Evolutionary conservation across 2,113 vertebrate species (phyloP).

Genomic region (Pelecanus crispus): DNA sequence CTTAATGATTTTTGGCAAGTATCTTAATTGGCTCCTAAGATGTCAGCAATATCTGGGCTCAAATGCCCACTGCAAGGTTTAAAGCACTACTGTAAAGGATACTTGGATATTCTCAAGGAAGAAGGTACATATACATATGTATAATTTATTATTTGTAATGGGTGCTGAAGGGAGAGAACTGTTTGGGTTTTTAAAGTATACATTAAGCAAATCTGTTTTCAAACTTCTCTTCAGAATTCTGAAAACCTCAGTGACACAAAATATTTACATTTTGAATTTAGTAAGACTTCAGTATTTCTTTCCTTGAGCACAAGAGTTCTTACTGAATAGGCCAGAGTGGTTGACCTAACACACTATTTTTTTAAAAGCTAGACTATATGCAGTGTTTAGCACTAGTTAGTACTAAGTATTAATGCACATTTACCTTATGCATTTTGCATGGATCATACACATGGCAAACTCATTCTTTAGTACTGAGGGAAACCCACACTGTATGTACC

Average conservation of each 20-base stretch:
- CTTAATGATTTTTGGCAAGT: background rate
- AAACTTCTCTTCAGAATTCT: background rate
- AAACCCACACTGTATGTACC: background rate
- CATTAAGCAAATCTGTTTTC: background rate
- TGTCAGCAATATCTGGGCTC: background rate
- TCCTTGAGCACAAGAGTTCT: background rate
- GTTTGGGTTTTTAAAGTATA: background rate
- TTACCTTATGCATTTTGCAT: background rate
- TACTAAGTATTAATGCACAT: background rate
- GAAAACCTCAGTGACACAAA: background rate
- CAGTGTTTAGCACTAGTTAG: accelerated
- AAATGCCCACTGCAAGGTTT: background rate
- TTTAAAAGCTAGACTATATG: background rate
- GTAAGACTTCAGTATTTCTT: background rate
- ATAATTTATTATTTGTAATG: slow-evolving; percentile 30
- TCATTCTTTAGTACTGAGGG: background rate
- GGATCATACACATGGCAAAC: background rate
- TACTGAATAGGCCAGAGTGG: background rate
- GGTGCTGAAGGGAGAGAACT: background rate
- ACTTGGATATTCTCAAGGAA: background rate
- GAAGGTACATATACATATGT: background rate
- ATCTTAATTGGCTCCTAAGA: background rate
- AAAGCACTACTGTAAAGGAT: background rate
- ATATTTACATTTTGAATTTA: background rate
- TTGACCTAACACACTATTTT: background rate